Conservation (phyloP, 2,797 vertebrate genomes). For the Mus caroli region DNA sequence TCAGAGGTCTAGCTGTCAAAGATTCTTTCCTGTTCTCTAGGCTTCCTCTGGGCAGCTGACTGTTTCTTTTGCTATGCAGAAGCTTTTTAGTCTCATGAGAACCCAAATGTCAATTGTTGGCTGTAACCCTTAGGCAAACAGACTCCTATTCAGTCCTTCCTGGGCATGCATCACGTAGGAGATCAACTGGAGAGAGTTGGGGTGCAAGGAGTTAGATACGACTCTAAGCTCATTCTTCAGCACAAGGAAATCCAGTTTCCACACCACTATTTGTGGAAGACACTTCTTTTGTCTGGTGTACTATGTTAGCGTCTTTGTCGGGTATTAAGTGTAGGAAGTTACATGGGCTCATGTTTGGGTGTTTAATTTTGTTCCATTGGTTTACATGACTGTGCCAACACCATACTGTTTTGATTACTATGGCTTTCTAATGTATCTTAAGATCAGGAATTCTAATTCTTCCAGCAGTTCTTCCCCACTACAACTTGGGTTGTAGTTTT, state of each 20-base stretch:
- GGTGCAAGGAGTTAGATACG: neutral
- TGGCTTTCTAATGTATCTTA: neutral
- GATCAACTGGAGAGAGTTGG: neutral
- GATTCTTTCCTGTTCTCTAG: neutral
- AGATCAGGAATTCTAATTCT: neutral
- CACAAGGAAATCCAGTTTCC: neutral
- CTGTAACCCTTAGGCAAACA: neutral
- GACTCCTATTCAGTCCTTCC: no score
- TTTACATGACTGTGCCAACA: neutral
- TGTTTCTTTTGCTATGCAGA: neutral
- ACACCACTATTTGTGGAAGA: neutral
- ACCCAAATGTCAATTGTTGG: neutral
- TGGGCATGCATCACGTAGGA: neutral
- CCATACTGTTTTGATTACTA: neutral
- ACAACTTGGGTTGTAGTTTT: neutral
- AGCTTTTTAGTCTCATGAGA: neutral
- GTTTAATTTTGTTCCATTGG: neutral
- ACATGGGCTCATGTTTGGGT: neutral
- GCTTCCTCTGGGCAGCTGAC: neutral
- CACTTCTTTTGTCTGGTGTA: neutral
- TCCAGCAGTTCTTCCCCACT: neutral
- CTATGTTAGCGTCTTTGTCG: neutral
- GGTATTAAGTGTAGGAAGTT: neutral
- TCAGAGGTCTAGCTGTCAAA: neutral
- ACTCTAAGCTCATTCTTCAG: neutral